These are phyloP conservation scores for Chrysomela aeneicollis DNA, from an alignment of 2,888 invertebrate genomes.

Conservation along the genomic window DNA sequence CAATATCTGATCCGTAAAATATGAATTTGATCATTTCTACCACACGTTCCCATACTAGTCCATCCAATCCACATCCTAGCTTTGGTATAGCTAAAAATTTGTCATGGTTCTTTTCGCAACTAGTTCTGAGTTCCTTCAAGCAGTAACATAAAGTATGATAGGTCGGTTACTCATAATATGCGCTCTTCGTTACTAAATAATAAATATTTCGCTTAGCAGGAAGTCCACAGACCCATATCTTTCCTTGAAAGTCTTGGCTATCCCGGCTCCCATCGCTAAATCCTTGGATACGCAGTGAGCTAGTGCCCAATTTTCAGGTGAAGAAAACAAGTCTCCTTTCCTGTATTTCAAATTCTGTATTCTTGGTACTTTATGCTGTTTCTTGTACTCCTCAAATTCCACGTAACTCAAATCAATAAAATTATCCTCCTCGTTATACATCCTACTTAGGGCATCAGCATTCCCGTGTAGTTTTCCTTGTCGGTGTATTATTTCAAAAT, in stretches of 20 bases:
- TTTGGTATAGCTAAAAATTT: constrained; percentile 13
- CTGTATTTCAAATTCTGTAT: too few species aligned
- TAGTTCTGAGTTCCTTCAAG: constrained; percentile 3
- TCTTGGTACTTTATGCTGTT: too few species aligned
- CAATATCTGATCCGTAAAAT: too few species aligned
- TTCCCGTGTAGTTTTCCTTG: too few species aligned
- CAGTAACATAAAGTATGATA: constrained; percentile 12
- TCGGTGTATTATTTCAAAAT: too few species aligned
- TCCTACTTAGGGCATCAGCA: too few species aligned
- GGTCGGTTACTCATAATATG: constrained; percentile 14
- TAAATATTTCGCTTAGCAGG: constrained; percentile 7
- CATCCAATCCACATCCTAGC: constrained; percentile 11
- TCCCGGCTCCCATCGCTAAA: constrained; percentile 16
- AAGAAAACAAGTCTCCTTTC: too few species aligned
- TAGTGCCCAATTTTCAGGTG: neutral
- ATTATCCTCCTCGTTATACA: too few species aligned
- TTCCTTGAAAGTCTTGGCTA: constrained; percentile 18
- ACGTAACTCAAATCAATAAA: too few species aligned
- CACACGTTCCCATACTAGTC: constrained; percentile 20
- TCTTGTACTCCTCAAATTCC: too few species aligned
- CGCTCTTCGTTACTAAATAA: constrained; percentile 17
- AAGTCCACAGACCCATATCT: too few species aligned
- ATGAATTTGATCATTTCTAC: constrained; percentile 17
- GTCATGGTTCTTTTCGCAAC: constrained; percentile 16
- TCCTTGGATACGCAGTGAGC: constrained; percentile 21